Evolutionary conservation across 2,113 vertebrate genomes (phyloP).

Genomic region (Phalacrocorax carbo): DNA sequence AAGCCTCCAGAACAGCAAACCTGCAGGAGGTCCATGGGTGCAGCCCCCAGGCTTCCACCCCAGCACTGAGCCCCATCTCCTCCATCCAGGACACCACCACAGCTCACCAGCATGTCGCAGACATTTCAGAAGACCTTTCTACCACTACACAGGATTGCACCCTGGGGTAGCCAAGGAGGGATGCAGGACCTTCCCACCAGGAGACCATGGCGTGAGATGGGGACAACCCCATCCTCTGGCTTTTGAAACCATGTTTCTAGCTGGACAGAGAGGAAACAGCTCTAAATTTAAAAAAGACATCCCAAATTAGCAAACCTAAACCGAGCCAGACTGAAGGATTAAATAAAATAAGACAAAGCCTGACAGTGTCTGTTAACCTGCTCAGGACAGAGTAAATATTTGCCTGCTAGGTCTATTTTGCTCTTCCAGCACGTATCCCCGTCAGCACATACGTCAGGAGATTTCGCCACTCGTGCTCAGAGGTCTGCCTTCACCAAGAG

Average conservation of each 20-base stretch:
- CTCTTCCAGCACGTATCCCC: not conserved
- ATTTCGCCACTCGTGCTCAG: not conserved
- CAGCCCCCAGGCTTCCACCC: not conserved
- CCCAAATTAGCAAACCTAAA: not conserved
- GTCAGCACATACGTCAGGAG: not conserved
- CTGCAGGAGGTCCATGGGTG: not conserved
- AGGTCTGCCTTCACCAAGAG: not conserved
- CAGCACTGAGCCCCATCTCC: rapidly evolving
- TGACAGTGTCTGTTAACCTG: not conserved
- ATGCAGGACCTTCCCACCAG: not conserved
- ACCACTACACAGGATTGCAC: rapidly evolving
- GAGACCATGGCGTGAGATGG: not conserved
- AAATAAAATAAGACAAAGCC: not conserved
- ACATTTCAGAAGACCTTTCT: not conserved
- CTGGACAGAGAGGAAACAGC: not conserved
- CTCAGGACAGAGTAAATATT: not conserved
- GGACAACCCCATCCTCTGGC: not conserved
- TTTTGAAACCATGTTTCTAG: not conserved
- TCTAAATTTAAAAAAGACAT: not conserved
- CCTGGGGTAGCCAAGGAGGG: not conserved
- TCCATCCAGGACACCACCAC: not conserved
- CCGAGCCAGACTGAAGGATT: not conserved
- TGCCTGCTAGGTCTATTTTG: not conserved
- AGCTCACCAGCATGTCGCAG: not conserved
- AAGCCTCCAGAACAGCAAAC: not conserved